A percentile compares a stretch with the other conserved stretches of the same genome.
These are phyloP conservation scores for Acheta domesticus DNA, from an alignment of 2,888 invertebrate species.

Conservation along the genomic window DNA sequence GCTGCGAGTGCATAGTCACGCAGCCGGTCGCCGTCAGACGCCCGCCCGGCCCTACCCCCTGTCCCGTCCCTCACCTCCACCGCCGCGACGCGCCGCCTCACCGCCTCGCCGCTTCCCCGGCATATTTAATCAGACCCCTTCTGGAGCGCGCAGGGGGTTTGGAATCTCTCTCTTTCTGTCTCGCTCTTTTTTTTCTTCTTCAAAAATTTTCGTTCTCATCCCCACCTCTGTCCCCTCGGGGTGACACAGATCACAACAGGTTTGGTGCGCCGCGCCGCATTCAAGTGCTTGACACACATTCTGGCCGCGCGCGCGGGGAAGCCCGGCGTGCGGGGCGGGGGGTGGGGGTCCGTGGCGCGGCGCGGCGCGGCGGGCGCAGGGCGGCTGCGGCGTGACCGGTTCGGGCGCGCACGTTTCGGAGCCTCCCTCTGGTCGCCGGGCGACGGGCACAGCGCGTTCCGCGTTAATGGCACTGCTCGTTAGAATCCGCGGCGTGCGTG, in stretches of 20 bases:
- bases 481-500: too few species aligned
- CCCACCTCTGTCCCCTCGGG: not conserved
- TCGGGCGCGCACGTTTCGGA: not conserved
- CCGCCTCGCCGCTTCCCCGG: not conserved
- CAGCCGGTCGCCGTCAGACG: not conserved
- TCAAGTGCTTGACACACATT: constrained; percentile 18
- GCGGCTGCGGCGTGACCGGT: not conserved
- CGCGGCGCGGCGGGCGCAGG: not conserved
- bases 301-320: not conserved
- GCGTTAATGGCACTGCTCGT: too few species aligned
- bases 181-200: not conserved
- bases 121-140: not conserved
- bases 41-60: not conserved
- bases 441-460: too few species aligned
- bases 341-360: not conserved
- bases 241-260: constrained; percentile 18
- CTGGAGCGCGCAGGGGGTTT: not conserved
- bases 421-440: too few species aligned
- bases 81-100: not conserved
- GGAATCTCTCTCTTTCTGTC: not conserved
- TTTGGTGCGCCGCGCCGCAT: not conserved
- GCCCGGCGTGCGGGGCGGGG: not conserved
- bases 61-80: not conserved
- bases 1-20: not conserved
- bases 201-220: not conserved